Base-by-base conservation (phyloP, 2,888 invertebrate species). In the Yponomeuta sedellus region DNA sequence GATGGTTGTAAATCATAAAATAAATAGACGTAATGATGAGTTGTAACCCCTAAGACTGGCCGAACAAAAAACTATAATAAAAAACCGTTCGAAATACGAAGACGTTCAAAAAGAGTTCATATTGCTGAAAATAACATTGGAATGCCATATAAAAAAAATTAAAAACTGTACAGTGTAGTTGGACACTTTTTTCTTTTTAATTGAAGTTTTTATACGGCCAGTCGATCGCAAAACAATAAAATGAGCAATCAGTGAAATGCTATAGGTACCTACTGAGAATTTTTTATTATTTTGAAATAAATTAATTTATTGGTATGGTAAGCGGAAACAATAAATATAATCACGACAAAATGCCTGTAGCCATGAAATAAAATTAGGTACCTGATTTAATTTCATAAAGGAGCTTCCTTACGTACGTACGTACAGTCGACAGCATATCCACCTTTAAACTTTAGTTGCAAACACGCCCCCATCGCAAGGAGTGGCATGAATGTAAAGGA, bases 151-250 rank as follows among this genome's bases (percentile, higher is more conserved):
- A 61, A 76, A 76, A 22, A n/a, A 59, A 59, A 59, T 12, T n/a
- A 25, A 59, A 59, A 59, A n/a, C 20, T 59, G 22, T 59, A n/a
- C n/a, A 6, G 34, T 34, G 34, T 52, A 12, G 44, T 52, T 52
- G 3, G 44, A 52, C 16, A n/a, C 16, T 57, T 57, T 59, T 20
- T 25, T 58, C 58, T 20, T 74, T 78, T 73, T 73, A 78, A 77
- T 77, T 77, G 75, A 75, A 77, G 69, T 65, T 74, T 16, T 58
- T 64, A 56, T 56, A 56, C 61, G 52, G 65, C 57, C 56, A 11
- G 34, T 34, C 34, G 34, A 66, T 44, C 67, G 12, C 20, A 12
- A 52, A 52, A 52, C 44, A 58, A 58, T 22, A 20, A 22, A 58
- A 58, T 19, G 19, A 10, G 58, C 58, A 58, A 58, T 58, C 58